Percentiles rank a stretch among this genome's conserved stretches.
Evolutionary conservation across 2,888 invertebrate genomes (phyloP).

Genomic region (Tiliacea aurago): DNA sequence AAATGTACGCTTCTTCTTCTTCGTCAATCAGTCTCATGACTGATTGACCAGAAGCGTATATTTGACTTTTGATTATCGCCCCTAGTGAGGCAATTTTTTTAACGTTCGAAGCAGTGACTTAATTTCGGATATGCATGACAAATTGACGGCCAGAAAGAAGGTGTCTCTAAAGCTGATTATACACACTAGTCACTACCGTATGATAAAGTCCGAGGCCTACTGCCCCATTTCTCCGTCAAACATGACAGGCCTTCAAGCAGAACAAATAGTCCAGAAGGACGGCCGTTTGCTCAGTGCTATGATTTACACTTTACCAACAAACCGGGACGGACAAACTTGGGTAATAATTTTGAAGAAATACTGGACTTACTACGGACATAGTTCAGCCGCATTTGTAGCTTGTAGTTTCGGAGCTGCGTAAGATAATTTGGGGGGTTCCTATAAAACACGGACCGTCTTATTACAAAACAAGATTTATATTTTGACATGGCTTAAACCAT

Average conservation of each 20-base stretch:
- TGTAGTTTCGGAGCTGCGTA: not conserved
- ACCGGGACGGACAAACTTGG: constrained; percentile 15
- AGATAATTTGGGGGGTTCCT: not conserved
- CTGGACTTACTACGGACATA: constrained; percentile 11
- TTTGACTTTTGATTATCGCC: not conserved
- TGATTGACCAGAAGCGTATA: not conserved
- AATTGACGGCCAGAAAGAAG: not conserved
- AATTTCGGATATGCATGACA: not conserved
- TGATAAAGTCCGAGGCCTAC: constrained; percentile 30
- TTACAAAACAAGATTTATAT: too few species aligned
- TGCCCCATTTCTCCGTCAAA: constrained; percentile 46
- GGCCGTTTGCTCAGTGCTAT: constrained; percentile 50
- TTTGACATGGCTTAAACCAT: too few species aligned
- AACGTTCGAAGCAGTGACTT: not conserved
- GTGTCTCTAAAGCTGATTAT: not conserved
- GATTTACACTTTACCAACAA: constrained; percentile 53
- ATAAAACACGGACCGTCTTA: not conserved
- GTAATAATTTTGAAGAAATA: constrained; percentile 31
- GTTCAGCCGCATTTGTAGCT: not conserved
- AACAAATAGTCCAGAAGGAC: constrained; percentile 38
- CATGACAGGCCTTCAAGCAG: constrained; percentile 33
- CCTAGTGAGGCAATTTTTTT: not conserved
- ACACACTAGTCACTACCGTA: not conserved
- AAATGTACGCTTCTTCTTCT: too few species aligned
- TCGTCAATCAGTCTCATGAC: too few species aligned